Conservation (phyloP, 2,888 invertebrate species). For the Agrotis segetum region DNA sequence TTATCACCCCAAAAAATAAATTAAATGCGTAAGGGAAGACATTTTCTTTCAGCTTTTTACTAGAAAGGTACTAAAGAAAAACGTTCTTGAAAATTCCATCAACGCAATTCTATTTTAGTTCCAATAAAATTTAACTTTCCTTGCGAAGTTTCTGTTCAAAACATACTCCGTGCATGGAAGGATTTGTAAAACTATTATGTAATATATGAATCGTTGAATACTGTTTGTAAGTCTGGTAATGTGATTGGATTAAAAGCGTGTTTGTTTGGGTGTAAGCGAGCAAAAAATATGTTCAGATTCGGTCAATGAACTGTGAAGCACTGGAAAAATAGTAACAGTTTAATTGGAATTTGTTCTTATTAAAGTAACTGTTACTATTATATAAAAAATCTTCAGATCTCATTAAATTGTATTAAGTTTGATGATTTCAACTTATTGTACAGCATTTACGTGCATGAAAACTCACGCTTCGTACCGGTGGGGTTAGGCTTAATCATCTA, state of each 20-base stretch:
- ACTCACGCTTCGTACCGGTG: too few species aligned
- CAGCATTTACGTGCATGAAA: too few species aligned
- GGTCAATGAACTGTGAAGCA: constrained; percentile 34
- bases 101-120: constrained; percentile 17
- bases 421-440: too few species aligned
- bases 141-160: constrained; percentile 35
- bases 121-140: constrained; percentile 31
- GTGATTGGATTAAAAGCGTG: constrained; percentile 47
- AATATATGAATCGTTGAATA: constrained; percentile 23
- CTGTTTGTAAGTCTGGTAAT: constrained; percentile 8
- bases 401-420: not conserved
- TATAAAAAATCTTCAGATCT: not conserved
- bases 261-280: constrained; percentile 30
- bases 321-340: constrained; percentile 3
- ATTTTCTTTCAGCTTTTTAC: constrained; percentile 1
- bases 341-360: not conserved
- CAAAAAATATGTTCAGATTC: constrained; percentile 5
- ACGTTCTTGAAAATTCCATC: constrained; percentile 6
- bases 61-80: constrained; percentile 1
- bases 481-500: too few species aligned
- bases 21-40: not conserved
- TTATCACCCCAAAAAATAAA: not conserved
- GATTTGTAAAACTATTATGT: constrained; percentile 17
- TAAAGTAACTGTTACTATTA: too few species aligned
- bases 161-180: constrained; percentile 5